phyloP scores from a whole-genome alignment of 2,113 vertebrate genomes.

The Silurus asotus region DNA sequence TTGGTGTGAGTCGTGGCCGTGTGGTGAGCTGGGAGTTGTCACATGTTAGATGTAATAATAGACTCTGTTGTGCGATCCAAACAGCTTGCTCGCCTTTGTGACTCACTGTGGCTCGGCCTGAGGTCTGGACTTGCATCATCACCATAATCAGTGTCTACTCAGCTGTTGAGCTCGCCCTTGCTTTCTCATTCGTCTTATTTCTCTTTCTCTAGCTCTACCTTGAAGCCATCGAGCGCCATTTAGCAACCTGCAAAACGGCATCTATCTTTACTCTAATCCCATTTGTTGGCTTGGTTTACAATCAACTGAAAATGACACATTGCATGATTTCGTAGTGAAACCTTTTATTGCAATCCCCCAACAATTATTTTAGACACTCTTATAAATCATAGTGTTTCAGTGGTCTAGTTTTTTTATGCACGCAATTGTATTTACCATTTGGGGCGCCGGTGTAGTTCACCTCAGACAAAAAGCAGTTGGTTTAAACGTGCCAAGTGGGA shows the following conservation, averaged over 20 bases:
- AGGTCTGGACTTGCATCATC: constrained; percentile 58
- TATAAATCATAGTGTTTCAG: constrained; percentile 5
- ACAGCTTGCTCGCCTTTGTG: constrained; percentile 55
- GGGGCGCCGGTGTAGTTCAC: constrained; percentile 41
- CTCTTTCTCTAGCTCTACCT: background rate
- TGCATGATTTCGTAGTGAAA: constrained; percentile 4
- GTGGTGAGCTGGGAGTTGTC: constrained; percentile 57
- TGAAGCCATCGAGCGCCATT: background rate
- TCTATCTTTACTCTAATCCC: constrained; percentile 12
- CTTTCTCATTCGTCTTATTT: constrained; percentile 13
- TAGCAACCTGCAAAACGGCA: constrained; percentile 16
- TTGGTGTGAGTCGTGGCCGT: constrained; percentile 61
- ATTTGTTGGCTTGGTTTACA: constrained; percentile 10
- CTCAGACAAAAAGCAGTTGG: constrained; percentile 41
- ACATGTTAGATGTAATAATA: constrained; percentile 65
- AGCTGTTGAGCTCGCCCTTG: constrained; percentile 35
- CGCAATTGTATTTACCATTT: constrained; percentile 45
- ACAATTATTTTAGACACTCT: constrained; percentile 12
- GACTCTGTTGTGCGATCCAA: constrained; percentile 62
- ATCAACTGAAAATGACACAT: constrained; percentile 1
- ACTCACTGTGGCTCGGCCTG: constrained; percentile 62
- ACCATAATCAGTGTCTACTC: constrained; percentile 43
- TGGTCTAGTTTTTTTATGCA: background rate
- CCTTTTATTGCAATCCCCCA: constrained; percentile 3
- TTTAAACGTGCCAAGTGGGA: constrained; percentile 42